Evolutionary conservation across 1,140 invertebrate species (phyloP).

Genomic region (Anastatus disparis): DNA sequence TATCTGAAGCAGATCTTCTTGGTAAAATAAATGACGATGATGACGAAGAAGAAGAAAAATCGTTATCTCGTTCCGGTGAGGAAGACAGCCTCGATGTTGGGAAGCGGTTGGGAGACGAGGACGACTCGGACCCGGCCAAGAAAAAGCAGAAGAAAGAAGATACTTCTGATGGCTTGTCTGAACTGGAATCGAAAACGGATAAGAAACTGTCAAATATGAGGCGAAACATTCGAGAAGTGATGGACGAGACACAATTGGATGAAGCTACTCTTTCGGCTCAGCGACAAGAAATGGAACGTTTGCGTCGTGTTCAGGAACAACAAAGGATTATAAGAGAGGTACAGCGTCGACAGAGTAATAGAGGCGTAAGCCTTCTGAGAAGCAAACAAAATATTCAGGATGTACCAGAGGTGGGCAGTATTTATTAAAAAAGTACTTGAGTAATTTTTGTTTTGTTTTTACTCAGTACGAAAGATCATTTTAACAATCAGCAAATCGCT

Average conservation of each 20-base stretch:
- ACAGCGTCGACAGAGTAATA: conserved; percentile 75
- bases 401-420: conserved; percentile 67
- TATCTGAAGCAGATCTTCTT: conserved; percentile 60
- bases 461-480: no score
- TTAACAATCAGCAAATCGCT: no score
- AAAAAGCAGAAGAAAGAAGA: conserved; percentile 62
- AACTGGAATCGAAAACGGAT: conserved; percentile 66
- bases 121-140: conserved; percentile 51
- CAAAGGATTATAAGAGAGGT: conserved; percentile 83
- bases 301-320: conserved; percentile 84
- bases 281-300: conserved; percentile 89
- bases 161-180: conserved; percentile 50
- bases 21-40: conserved; percentile 61
- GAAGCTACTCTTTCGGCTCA: conserved; percentile 92
- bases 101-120: conserved; percentile 55
- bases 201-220: conserved; percentile 77
- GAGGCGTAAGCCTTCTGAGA: conserved; percentile 76
- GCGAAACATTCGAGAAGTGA: conserved; percentile 89
- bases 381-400: conserved; percentile 67
- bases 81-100: conserved; percentile 53
- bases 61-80: conserved; percentile 51
- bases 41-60: conserved; percentile 56
- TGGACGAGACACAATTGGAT: conserved; percentile 91
- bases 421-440: conserved; percentile 43
- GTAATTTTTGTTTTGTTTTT: not conserved